These are phyloP conservation scores for Sebastes trivittatus DNA, from an alignment of 2,797 vertebrate species.

Conservation along the genomic window DNA sequence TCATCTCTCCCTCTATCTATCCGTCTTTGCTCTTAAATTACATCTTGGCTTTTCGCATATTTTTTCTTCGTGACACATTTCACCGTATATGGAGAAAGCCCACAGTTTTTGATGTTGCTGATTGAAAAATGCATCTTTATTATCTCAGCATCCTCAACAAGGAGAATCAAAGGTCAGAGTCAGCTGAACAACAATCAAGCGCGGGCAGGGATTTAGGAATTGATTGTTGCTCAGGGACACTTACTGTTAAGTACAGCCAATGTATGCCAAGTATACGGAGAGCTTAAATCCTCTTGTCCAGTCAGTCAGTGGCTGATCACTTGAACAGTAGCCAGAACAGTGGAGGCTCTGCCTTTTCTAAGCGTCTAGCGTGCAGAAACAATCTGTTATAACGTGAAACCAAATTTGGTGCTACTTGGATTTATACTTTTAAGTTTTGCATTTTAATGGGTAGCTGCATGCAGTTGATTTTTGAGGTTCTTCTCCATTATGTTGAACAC, in stretches of 20 bases:
- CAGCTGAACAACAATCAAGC: neutral
- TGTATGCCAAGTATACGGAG: conserved; percentile 5
- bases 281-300: conserved; percentile 26
- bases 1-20: conserved; percentile 49
- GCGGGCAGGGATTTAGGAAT: neutral
- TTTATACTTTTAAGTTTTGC: neutral
- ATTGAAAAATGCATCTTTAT: neutral
- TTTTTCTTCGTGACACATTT: conserved; percentile 10
- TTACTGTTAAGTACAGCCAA: neutral
- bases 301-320: conserved; percentile 9
- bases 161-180: neutral
- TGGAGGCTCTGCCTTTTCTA: neutral
- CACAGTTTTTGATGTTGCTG: neutral
- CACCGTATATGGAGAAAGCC: neutral
- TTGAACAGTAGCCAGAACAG: conserved; percentile 12
- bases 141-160: neutral
- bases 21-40: conserved; percentile 58
- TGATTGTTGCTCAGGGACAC: conserved; percentile 35
- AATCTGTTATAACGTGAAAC: neutral
- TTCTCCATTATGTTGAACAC: neutral
- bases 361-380: neutral
- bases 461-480: neutral
- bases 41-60: conserved; percentile 29
- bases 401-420: neutral
- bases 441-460: neutral